Evolutionary conservation across 2,888 invertebrate genomes (phyloP).

Genomic region (Drosophila subquinaria): DNA sequence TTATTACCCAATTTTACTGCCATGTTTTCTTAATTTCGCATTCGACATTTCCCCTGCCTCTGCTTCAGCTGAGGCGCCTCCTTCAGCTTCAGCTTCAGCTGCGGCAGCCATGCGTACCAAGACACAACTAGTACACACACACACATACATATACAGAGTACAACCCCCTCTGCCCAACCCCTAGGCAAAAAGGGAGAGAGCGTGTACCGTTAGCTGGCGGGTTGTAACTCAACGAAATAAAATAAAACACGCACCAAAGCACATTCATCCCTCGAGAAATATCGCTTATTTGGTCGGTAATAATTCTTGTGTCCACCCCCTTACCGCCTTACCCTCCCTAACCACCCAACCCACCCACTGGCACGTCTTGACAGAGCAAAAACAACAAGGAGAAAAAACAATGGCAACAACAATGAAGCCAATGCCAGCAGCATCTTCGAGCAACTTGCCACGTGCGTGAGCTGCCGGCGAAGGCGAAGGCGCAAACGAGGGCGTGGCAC

Average conservation of each 20-base stretch:
- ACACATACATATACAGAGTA: conserved; percentile 16
- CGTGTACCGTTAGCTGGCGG: conserved; percentile 73
- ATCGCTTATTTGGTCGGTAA: conserved; percentile 85
- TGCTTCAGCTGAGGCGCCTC: conserved; percentile 53
- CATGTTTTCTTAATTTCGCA: conserved; percentile 84
- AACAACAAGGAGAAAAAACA: conserved; percentile 46
- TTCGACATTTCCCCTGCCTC: conserved; percentile 81
- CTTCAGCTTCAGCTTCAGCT: conserved; percentile 39
- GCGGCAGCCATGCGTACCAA: conserved; percentile 71
- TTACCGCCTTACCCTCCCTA: background rate
- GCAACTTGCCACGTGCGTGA: conserved; percentile 68
- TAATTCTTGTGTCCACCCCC: conserved; percentile 75
- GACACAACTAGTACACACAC: conserved; percentile 44
- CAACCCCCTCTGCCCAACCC: conserved; percentile 45
- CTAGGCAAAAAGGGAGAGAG: conserved; percentile 42
- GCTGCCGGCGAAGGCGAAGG: conserved; percentile 42
- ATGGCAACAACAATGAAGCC: conserved; percentile 54
- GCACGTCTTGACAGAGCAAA: conserved; percentile 54
- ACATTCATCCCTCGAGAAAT: conserved; percentile 85
- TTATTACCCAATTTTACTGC: conserved; percentile 82
- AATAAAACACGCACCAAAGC: conserved; percentile 85
- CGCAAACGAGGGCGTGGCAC: conserved; percentile 36
- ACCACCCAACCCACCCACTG: conserved; percentile 1
- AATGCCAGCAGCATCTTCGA: conserved; percentile 61
- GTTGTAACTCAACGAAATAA: conserved; percentile 84